Base-by-base conservation (phyloP, 2,888 invertebrate genomes). In the Drosophila austrosaltans region DNA sequence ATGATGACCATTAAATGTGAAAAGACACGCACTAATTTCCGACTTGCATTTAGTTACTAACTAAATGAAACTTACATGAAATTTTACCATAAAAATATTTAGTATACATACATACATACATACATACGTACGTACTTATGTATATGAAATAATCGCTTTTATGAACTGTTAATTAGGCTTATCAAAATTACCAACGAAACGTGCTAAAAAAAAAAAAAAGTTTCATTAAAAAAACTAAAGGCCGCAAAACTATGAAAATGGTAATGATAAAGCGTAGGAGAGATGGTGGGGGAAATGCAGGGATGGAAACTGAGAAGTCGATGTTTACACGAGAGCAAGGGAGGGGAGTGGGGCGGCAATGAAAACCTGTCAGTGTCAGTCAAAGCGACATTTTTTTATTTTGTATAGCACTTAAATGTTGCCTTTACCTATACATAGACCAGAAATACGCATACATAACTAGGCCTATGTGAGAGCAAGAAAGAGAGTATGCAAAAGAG, bases 331-430 rank as follows among this genome's bases (percentile, higher is more conserved):
- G 48, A 57, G 8, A 32, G 56, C 36, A 10, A 8, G 56, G 28
- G 42, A 2, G 25, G 42, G 16, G 25, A 16, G 16, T 16, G 25
- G 42, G n/a, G 10, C 48, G 42, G 72, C 69, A 80, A 70, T 71
- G 78, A 69, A 86, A 82, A 80, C 69, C 79, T 84, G 85, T 78
- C 82, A 81, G 76, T 78, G 85, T 77, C 84, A 77, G 60, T 76
- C 75, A 69, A 57, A 75, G 69, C 66, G 69, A 65, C 76, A 69
- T 57, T 70, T 22, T 62, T 53, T 63, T 16, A 16, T 30, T 64
- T 61, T 71, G 53, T 65, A 65, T 61, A 60, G 53, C 66, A 61
- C 64, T 72, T 48, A 64, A 69, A 61, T 72, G 71, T 61, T 65
- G 53, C 40, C 60, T 57, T 60, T 61, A 60, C 48, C 59, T 66